phyloP scores from a whole-genome alignment of 2,888 invertebrate species.

The Sesia bembeciformis region DNA sequence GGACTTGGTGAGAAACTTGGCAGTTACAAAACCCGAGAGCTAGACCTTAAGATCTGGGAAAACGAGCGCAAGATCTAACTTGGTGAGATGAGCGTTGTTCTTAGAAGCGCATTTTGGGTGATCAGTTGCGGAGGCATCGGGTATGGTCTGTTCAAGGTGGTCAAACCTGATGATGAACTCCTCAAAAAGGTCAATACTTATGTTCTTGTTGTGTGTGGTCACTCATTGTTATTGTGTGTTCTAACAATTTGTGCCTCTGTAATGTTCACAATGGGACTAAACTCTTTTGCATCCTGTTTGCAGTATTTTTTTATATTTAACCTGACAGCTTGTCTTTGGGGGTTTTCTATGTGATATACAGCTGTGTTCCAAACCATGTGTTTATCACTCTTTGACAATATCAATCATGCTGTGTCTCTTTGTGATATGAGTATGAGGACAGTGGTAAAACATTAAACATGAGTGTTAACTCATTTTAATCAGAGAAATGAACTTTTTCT shows the following conservation, averaged over 20 bases:
- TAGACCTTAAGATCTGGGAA: constrained; percentile 74
- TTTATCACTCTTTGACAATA: too few relatives aligned
- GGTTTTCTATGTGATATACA: too few relatives aligned
- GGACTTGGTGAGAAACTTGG: constrained; percentile 77
- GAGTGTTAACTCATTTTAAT: too few relatives aligned
- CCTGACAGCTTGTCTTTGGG: too few relatives aligned
- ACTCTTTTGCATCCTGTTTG: constrained; percentile 6
- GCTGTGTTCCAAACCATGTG: too few relatives aligned
- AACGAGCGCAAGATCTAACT: constrained; percentile 64
- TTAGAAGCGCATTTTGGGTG: constrained; percentile 74
- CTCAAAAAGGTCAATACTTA: constrained; percentile 62
- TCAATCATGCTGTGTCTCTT: too few relatives aligned
- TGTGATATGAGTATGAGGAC: too few relatives aligned
- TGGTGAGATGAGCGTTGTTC: constrained; percentile 63
- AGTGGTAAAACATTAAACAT: too few relatives aligned
- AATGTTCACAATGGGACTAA: not conserved
- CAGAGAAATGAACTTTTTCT: too few relatives aligned
- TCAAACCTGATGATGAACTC: constrained; percentile 71
- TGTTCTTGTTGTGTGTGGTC: constrained; percentile 8
- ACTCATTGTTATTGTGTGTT: not conserved
- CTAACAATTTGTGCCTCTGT: not conserved
- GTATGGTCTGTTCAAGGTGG: constrained; percentile 73
- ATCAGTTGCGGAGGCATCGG: constrained; percentile 75
- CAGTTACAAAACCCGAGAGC: constrained; percentile 62
- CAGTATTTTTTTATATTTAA: constrained; percentile 17